Percentiles rank a stretch among this genome's conserved stretches.
Conservation (phyloP, 2,888 invertebrate genomes). For the Tetheella fluctuosa region DNA sequence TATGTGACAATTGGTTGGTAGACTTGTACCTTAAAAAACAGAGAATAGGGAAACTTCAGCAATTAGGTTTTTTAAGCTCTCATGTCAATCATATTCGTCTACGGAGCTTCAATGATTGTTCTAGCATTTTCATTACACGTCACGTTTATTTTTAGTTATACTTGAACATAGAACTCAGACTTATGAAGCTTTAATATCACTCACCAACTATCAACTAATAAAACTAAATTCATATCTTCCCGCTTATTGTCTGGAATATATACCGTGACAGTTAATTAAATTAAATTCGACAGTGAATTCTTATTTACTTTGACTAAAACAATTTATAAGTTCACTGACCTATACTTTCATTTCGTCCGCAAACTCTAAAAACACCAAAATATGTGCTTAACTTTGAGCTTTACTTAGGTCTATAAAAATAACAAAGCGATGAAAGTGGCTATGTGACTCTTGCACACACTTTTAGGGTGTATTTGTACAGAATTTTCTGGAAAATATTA, state of each 20-base stretch:
- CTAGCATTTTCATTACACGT: too few relatives aligned
- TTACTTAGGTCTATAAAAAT: slow-evolving; percentile 12
- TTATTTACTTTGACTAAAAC: neutral
- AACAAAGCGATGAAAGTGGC: slow-evolving; percentile 7
- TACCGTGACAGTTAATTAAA: slow-evolving; percentile 1
- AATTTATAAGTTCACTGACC: neutral
- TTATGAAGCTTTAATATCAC: too few relatives aligned
- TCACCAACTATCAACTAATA: neutral
- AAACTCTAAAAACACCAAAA: slow-evolving; percentile 7
- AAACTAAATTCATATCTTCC: neutral
- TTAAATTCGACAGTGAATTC: neutral
- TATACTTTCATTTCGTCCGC: neutral
- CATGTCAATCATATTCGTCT: too few relatives aligned
- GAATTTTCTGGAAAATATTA: slow-evolving; percentile 33
- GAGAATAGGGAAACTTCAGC: too few relatives aligned
- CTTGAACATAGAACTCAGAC: too few relatives aligned
- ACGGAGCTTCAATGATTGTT: too few relatives aligned
- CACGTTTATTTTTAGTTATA: too few relatives aligned
- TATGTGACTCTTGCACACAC: slow-evolving; percentile 16
- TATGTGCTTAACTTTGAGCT: slow-evolving; percentile 8
- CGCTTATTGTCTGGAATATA: neutral
- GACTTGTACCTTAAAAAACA: too few relatives aligned
- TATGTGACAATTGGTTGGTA: too few relatives aligned
- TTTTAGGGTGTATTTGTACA: slow-evolving; percentile 30
- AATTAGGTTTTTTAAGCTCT: too few relatives aligned